phyloP scores from a whole-genome alignment of 2,797 vertebrate species.

The Pipistrellus pygmaeus region DNA sequence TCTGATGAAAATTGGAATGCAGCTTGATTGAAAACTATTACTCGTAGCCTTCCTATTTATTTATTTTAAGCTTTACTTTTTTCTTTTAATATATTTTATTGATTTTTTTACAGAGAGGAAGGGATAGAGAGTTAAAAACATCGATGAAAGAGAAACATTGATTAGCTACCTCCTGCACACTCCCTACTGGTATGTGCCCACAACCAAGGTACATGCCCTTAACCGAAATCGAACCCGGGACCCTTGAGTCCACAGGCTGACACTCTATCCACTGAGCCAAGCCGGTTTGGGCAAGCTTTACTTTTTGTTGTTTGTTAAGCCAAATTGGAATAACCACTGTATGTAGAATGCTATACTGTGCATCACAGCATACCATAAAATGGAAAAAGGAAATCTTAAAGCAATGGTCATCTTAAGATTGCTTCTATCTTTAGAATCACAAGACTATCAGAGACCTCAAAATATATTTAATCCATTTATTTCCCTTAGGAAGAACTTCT shows the following conservation, averaged over 20 bases:
- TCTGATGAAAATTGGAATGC: constrained; percentile 44
- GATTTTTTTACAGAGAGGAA: no score
- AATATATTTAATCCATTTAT: neutral
- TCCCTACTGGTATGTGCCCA: no score
- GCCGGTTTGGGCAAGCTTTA: neutral
- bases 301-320: neutral
- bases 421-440: constrained; percentile 4
- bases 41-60: neutral
- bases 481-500: neutral
- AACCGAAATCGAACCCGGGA: no score
- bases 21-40: neutral
- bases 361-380: neutral
- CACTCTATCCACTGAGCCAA: no score
- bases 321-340: neutral
- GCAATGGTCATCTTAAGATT: neutral
- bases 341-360: neutral
- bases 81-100: no score
- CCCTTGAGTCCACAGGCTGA: no score
- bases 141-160: no score
- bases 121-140: no score
- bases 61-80: constrained; percentile 14
- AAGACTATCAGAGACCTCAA: neutral
- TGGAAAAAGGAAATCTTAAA: neutral
- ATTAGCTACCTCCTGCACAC: no score
- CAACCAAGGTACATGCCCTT: no score